Evolutionary conservation across 1,140 invertebrate genomes (phyloP).

Genomic region (Luehdorfia chinensis): DNA sequence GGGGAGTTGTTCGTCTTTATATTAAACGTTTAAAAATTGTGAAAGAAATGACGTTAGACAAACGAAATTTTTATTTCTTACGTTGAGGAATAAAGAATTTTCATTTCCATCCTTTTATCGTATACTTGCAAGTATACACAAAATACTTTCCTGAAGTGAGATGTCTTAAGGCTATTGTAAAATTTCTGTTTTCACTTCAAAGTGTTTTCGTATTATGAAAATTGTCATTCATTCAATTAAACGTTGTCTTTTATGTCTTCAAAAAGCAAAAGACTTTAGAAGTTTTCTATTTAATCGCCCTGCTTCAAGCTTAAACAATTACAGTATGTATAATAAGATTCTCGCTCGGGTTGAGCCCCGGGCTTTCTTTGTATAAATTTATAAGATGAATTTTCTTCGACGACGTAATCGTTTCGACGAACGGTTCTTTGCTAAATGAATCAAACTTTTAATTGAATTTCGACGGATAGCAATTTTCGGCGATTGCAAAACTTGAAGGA

Average conservation of each 20-base stretch:
- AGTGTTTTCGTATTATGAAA: constrained; percentile 4
- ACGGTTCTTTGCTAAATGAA: constrained; percentile 67
- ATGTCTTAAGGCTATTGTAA: too few species aligned
- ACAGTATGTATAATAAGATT: constrained; percentile 19
- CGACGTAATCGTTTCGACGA: constrained; percentile 53
- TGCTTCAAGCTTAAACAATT: constrained; percentile 10
- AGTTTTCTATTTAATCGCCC: constrained; percentile 11
- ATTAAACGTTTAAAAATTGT: too few species aligned
- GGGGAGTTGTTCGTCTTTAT: too few species aligned
- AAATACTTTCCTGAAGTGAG: too few species aligned
- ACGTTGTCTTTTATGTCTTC: constrained; percentile 18
- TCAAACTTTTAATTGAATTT: constrained; percentile 74
- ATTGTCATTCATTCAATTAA: constrained; percentile 14
- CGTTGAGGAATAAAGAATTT: too few species aligned
- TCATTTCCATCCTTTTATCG: too few species aligned
- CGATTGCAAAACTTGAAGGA: constrained; percentile 29
- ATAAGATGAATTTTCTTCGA: constrained; percentile 56
- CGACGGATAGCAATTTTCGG: constrained; percentile 53
- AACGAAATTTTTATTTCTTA: too few species aligned
- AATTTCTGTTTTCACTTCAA: too few species aligned
- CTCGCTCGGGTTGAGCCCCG: constrained; percentile 13
- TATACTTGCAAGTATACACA: too few species aligned
- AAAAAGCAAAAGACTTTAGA: neutral
- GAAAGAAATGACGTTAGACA: too few species aligned
- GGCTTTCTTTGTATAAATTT: constrained; percentile 49